These are phyloP conservation scores for Trididemnum nubilum DNA, from an alignment of 23 tunicate species.

Conservation along the genomic window DNA sequence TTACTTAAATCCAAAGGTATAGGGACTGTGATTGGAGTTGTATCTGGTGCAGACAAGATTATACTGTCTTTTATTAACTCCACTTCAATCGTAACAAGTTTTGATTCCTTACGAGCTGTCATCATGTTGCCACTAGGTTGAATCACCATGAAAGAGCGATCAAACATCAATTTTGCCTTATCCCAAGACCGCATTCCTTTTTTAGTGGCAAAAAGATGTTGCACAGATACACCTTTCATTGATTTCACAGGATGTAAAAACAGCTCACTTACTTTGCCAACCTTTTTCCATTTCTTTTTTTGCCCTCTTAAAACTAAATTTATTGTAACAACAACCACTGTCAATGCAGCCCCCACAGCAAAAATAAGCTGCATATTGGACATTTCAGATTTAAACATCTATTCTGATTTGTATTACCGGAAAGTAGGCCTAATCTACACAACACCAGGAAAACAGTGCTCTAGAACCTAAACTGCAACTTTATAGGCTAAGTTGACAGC, in stretches of 20 bases:
- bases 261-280: constrained; percentile 43
- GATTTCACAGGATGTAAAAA: constrained; percentile 63
- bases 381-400: neutral
- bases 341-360: neutral
- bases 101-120: constrained; percentile 54
- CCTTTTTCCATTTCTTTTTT: constrained; percentile 44
- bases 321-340: neutral
- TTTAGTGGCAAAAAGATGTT: neutral
- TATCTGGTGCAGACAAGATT: constrained; percentile 37
- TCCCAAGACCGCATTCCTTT: neutral
- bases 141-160: constrained; percentile 48
- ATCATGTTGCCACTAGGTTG: constrained; percentile 49
- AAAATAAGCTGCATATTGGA: neutral
- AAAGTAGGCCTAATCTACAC: too few species aligned
- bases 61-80: neutral
- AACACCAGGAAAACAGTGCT: too few species aligned
- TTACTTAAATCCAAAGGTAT: constrained; percentile 25
- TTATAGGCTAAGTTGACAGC: too few species aligned
- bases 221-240: constrained; percentile 30
- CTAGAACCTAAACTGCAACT: too few species aligned
- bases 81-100: constrained; percentile 36
- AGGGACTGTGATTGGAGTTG: constrained; percentile 14
- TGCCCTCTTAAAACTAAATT: neutral
- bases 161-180: neutral
- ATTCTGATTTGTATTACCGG: too few species aligned